A percentile compares a stretch with the other conserved stretches of the same genome.
phyloP scores from a whole-genome alignment of 2,888 invertebrate genomes.

The Netelia inedita region DNA sequence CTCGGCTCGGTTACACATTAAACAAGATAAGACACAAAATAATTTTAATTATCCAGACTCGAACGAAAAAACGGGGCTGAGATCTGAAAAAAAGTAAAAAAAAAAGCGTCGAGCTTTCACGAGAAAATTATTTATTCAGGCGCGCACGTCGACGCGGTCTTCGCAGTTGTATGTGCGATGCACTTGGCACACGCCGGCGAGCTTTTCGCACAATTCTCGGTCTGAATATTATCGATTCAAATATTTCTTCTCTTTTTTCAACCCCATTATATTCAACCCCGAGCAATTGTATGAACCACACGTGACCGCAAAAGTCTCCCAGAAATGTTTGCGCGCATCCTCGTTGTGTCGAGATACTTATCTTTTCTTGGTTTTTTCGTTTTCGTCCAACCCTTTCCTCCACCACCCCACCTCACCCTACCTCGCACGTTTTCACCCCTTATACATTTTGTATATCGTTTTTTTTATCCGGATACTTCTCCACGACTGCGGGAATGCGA shows the following conservation, averaged over 20 bases:
- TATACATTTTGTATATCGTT: constrained; percentile 48
- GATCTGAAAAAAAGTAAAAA: not conserved
- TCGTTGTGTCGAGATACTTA: constrained; percentile 14
- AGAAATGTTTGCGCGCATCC: constrained; percentile 12
- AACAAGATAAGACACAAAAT: not conserved
- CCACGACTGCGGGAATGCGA: constrained; percentile 6
- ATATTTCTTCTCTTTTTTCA: constrained; percentile 11
- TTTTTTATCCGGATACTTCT: constrained; percentile 45
- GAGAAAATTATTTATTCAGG: constrained; percentile 34
- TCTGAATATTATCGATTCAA: constrained; percentile 41
- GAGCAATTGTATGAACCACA: not conserved
- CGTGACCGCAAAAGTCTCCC: constrained; percentile 7
- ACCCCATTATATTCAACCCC: constrained; percentile 2
- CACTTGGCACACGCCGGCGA: constrained; percentile 15
- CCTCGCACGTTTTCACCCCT: not conserved
- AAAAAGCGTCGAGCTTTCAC: constrained; percentile 23
- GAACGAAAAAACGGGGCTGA: not conserved
- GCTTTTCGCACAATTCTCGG: constrained; percentile 12
- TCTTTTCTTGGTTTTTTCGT: not conserved
- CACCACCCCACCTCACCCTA: not conserved
- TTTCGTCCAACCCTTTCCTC: not conserved
- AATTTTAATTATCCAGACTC: not conserved
- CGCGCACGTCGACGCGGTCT: not conserved
- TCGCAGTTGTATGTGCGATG: not conserved
- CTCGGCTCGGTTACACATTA: too few relatives aligned